Evolutionary conservation across 2,113 vertebrate genomes (phyloP).

Genomic region (Catharus fuscescens): DNA sequence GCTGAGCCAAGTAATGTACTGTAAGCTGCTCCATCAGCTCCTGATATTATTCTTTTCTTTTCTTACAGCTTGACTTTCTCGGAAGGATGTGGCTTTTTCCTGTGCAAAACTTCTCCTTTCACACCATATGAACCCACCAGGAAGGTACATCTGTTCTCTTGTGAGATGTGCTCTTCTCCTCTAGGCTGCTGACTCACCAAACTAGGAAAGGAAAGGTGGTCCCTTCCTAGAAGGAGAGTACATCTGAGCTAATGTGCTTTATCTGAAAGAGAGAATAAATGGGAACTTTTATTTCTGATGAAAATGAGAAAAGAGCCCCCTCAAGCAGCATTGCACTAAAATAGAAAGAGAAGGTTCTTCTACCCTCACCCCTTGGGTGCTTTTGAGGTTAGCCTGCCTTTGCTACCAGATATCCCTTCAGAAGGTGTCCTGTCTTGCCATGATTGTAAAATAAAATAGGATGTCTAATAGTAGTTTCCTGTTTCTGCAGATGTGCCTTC

Average conservation of each 20-base stretch:
- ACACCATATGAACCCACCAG: neutral
- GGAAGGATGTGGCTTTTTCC: neutral
- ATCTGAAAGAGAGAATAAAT: neutral
- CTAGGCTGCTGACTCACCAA: neutral
- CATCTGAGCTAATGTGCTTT: neutral
- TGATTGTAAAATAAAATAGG: neutral
- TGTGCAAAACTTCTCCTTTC: neutral
- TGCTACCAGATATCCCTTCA: neutral
- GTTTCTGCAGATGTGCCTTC: neutral
- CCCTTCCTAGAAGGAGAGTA: neutral
- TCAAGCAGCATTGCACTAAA: neutral
- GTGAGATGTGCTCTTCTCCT: neutral
- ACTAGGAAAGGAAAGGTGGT: neutral
- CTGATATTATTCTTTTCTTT: neutral
- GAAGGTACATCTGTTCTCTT: neutral
- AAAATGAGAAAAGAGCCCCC: neutral
- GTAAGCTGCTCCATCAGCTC: neutral
- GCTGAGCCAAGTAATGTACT: neutral
- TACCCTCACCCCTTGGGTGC: neutral
- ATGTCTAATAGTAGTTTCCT: neutral
- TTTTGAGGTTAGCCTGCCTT: neutral
- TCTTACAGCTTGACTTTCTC: neutral
- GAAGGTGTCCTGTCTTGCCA: neutral
- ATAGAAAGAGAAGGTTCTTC: neutral
- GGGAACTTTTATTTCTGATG: neutral